Evolutionary conservation across 2,888 invertebrate genomes (phyloP).

Genomic region (Steromphala cineraria): DNA sequence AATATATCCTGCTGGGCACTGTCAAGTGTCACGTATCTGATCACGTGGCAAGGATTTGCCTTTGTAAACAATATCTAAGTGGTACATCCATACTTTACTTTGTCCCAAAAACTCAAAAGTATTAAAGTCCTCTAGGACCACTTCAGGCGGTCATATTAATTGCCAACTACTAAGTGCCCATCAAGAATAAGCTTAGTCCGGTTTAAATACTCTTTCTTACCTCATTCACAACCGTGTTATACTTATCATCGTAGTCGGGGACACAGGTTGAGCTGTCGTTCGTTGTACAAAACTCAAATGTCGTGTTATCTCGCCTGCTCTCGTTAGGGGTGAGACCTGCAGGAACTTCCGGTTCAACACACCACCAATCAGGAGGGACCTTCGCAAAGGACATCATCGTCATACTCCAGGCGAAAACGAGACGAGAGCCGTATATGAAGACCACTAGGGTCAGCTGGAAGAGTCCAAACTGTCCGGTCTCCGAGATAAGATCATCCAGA

Average conservation of each 20-base stretch:
- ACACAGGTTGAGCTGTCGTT: not conserved
- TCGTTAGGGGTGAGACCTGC: not conserved
- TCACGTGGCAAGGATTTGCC: no score
- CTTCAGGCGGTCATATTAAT: no score
- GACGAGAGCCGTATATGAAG: not conserved
- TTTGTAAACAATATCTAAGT: no score
- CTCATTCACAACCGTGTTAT: not conserved
- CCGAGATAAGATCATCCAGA: not conserved
- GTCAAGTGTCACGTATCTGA: no score
- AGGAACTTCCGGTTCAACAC: not conserved
- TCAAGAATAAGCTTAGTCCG: no score
- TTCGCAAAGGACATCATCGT: not conserved
- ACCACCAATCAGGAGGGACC: slow-evolving; percentile 11
- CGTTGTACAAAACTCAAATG: not conserved
- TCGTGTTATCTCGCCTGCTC: not conserved
- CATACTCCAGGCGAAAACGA: not conserved
- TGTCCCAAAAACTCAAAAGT: no score
- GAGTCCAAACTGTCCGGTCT: not conserved
- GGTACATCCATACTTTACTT: no score
- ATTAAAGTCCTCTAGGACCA: no score
- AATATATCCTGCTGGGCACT: no score
- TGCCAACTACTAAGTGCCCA: no score
- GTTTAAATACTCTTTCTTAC: not conserved
- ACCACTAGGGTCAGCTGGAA: not conserved
- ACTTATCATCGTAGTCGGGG: not conserved